Percentiles rank a stretch among this genome's conserved stretches.
These are phyloP conservation scores for Eurytoma adleriae DNA, from an alignment of 2,888 invertebrate genomes.

Conservation along the genomic window DNA sequence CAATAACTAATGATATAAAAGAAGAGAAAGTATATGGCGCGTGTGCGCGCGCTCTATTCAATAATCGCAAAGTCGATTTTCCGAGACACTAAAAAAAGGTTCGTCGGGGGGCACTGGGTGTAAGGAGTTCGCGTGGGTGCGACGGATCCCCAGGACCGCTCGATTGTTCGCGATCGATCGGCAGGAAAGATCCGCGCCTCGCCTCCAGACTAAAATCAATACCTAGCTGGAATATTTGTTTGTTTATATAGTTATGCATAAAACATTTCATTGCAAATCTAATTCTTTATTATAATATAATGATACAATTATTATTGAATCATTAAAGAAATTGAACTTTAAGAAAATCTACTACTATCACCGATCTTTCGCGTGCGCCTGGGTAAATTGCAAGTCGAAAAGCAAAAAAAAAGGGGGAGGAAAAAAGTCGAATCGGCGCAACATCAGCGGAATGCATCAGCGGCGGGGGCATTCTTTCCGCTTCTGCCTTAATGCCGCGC, in stretches of 20 bases:
- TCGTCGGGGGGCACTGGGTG: background rate
- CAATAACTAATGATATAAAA: slow-evolving; percentile 54
- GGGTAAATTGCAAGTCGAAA: background rate
- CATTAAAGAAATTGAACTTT: no score
- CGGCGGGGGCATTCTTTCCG: background rate
- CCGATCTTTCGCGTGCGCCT: background rate
- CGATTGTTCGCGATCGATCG: slow-evolving; percentile 36
- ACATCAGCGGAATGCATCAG: slow-evolving; percentile 22
- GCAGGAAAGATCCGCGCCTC: background rate
- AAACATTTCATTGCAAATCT: no score
- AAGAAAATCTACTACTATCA: background rate
- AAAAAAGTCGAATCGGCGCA: background rate
- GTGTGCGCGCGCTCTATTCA: slow-evolving; percentile 29
- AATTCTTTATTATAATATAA: no score
- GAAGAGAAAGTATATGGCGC: slow-evolving; percentile 48
- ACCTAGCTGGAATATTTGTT: no score
- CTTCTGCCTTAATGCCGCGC: slow-evolving; percentile 32
- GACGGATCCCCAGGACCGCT: slow-evolving; percentile 4
- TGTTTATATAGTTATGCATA: no score
- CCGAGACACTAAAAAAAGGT: slow-evolving; percentile 13
- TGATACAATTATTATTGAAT: no score
- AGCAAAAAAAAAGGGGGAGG: background rate
- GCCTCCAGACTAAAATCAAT: no score
- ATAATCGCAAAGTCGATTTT: slow-evolving; percentile 51
- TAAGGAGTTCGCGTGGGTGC: slow-evolving; percentile 31